Base-by-base conservation (phyloP, 2,797 vertebrate genomes). In the Oreochromis grahami region DNA sequence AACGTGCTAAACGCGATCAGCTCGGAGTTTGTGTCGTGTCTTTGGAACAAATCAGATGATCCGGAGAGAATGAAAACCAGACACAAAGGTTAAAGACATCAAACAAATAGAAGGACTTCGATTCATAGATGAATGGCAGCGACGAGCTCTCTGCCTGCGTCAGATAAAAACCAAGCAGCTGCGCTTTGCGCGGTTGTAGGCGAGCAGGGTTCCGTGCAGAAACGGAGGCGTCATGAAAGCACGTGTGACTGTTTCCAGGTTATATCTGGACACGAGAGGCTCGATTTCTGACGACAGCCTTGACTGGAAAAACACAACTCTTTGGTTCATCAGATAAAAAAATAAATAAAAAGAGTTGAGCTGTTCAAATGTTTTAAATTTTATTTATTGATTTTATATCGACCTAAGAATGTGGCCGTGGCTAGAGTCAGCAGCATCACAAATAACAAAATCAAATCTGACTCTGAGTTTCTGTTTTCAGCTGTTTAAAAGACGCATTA, bases 91-190 rank as follows among this genome's bases (percentile, higher is more conserved):
- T 56, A 0, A 38, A 38, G 24, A 29, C 24, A 29, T 8, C 26
- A 9, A 56, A 56, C 26, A 9, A 56, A 29, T 29, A 0, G 15
- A 29, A 9, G 53, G 0, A 9, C 8, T 56, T 56, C 0, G 7
- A 0, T 15, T 0, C 3, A 8, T 56, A 29, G 26, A 3, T 15
- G 26, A 15, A 11, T 10, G 9, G 36, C 38, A 38, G 4, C 1
- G 7, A 3, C 3, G 53, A 15, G 53, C 53, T 55, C 24, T 2
- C 4, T 55, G 24, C 24, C 24, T 29, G 53, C 24, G 4, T 29
- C 53, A 15, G 38, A 11, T 11, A 38, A 38, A 38, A 38, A 38
- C 10, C 2, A 4, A 10, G 36, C 36, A 10, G 52, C 21, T 55
- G 52, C 26, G n/a, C 1, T 53, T 53, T 13, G 53, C 8, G 24